Conservation (phyloP, 1,140 invertebrate species). For the Thaumatotibia leucotreta region DNA sequence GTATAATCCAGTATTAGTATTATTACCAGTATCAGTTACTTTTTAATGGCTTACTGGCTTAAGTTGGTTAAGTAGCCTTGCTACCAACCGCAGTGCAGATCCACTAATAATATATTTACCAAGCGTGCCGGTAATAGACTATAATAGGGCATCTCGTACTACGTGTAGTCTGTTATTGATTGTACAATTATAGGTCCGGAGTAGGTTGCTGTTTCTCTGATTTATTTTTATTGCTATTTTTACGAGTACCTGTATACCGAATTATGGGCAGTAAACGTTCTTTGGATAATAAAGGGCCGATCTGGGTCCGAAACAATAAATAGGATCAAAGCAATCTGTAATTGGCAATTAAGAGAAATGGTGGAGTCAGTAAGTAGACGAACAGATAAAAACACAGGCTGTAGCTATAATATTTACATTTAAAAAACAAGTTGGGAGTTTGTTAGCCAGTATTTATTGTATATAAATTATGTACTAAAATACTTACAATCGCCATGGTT, state of each 20-base stretch:
- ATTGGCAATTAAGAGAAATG: constrained; percentile 10
- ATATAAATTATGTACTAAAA: too few species aligned
- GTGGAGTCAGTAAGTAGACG: neutral
- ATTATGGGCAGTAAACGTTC: constrained; percentile 12
- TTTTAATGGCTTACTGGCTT: too few species aligned
- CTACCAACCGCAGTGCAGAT: neutral
- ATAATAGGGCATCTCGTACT: constrained; percentile 7
- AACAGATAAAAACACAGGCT: neutral
- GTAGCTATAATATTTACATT: neutral
- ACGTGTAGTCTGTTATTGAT: constrained; percentile 2
- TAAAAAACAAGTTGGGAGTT: neutral
- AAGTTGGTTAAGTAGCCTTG: neutral
- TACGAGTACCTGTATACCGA: neutral
- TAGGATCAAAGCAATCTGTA: constrained; percentile 13
- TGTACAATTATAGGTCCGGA: neutral
- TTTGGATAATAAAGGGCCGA: constrained; percentile 9
- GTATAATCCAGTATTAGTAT: too few species aligned
- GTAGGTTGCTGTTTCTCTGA: neutral
- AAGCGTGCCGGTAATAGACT: constrained; percentile 8
- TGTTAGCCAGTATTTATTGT: neutral
- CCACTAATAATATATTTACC: constrained; percentile 3
- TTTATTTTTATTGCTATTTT: constrained; percentile 13
- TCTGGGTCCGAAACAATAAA: constrained; percentile 5
- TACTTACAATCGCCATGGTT: too few species aligned
- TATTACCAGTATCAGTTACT: too few species aligned